Evolutionary conservation across 2,888 invertebrate species (phyloP).

Genomic region (Hipparchia semele): DNA sequence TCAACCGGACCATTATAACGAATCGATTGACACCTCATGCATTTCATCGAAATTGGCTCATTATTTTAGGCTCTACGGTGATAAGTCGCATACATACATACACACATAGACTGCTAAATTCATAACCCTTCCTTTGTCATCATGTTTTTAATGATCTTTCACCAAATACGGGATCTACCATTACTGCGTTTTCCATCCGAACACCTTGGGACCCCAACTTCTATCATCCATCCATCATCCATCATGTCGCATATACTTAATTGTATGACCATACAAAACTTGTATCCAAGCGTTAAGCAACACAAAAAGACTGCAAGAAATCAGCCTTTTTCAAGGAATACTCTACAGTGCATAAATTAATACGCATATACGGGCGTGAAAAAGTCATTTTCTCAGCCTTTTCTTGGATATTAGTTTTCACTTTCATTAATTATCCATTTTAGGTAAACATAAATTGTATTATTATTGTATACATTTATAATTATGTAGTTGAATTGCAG

Average conservation of each 20-base stretch:
- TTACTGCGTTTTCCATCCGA: too few species aligned
- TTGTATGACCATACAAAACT: neutral
- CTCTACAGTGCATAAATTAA: conserved; percentile 1
- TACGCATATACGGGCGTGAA: neutral
- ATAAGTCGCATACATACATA: too few species aligned
- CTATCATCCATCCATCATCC: neutral
- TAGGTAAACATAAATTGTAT: neutral
- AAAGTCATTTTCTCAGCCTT: conserved; percentile 1
- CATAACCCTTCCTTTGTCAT: too few species aligned
- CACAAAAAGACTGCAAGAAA: neutral
- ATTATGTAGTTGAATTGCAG: neutral
- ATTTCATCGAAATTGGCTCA: too few species aligned
- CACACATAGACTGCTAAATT: too few species aligned
- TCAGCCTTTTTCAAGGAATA: conserved; percentile 10
- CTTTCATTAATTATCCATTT: neutral
- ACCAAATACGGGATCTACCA: too few species aligned
- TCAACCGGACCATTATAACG: too few species aligned
- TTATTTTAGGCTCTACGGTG: too few species aligned
- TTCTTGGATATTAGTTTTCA: neutral
- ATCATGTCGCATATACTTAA: neutral
- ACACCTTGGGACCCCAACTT: too few species aligned
- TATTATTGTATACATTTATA: neutral
- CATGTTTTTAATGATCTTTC: too few species aligned
- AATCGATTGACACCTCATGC: too few species aligned
- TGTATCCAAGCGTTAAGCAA: conserved; percentile 1